Conservation (phyloP, 2,113 vertebrate genomes). For the Pomatorhinus ruficollis region DNA sequence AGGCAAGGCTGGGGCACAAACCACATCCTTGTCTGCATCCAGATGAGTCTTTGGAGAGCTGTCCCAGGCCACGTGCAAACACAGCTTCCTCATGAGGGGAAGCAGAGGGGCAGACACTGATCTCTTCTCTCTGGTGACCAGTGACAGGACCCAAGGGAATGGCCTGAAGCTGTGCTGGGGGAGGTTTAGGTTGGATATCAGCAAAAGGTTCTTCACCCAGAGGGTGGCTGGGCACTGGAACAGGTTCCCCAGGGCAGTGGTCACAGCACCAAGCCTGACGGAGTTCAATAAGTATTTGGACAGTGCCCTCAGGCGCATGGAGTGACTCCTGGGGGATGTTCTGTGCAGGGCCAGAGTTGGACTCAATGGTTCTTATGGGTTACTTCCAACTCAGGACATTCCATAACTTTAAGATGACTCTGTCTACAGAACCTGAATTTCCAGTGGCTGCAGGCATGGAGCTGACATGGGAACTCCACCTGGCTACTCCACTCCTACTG, state of each 20-base stretch:
- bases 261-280: background rate
- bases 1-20: background rate
- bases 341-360: background rate
- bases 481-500: background rate
- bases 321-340: background rate
- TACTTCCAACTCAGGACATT: background rate
- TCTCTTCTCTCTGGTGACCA: background rate
- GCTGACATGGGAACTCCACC: background rate
- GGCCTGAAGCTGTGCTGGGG: background rate
- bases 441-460: background rate
- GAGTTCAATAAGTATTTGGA: rapidly evolving
- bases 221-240: background rate
- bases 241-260: background rate
- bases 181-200: background rate
- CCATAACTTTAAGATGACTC: background rate
- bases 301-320: rapidly evolving
- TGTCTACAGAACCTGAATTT: background rate
- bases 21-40: background rate
- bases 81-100: no score
- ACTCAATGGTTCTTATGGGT: background rate
- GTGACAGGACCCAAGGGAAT: rapidly evolving
- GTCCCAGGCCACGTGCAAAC: background rate
- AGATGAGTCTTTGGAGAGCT: background rate
- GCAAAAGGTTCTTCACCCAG: background rate
- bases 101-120: background rate